A percentile compares a stretch with the other conserved stretches of the same genome.
These are phyloP conservation scores for Hoplias malabaricus DNA, from an alignment of 2,113 vertebrate genomes.

Conservation along the genomic window DNA sequence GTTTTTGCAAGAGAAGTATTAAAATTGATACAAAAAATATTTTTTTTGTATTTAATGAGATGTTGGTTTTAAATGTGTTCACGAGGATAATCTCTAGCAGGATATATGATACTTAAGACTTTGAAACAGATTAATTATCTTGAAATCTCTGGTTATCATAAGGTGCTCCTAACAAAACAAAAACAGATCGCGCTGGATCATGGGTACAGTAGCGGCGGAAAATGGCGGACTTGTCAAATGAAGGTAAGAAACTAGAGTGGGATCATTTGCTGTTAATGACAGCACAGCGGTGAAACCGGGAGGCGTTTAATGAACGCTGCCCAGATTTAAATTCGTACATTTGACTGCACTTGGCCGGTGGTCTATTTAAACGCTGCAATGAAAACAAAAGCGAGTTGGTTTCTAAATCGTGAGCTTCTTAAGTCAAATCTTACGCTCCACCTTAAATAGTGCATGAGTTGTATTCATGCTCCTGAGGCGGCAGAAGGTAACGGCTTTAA, in stretches of 20 bases:
- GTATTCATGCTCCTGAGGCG: no score
- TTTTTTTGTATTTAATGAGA: neutral
- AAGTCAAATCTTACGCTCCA: neutral
- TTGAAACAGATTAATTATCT: no score
- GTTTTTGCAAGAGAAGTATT: no score
- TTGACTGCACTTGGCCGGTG: neutral
- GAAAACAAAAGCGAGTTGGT: neutral
- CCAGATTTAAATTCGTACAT: neutral
- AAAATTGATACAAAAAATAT: neutral
- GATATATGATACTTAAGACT: no score
- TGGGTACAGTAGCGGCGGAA: conserved; percentile 62
- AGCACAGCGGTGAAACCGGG: neutral
- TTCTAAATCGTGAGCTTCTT: neutral
- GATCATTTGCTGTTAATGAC: neutral
- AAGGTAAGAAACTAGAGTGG: conserved; percentile 59
- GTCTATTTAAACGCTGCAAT: neutral
- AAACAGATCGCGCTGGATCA: conserved; percentile 50
- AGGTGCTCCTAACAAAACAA: neutral
- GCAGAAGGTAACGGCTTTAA: no score
- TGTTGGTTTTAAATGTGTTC: neutral
- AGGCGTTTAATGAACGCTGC: neutral
- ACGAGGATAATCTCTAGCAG: neutral
- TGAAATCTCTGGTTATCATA: no score
- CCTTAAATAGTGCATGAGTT: no score
- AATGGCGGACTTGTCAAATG: conserved; percentile 67